Percentiles rank a stretch among this genome's conserved stretches.
These are phyloP conservation scores for Gryon sp. DNA, from an alignment of 1,140 invertebrate genomes.

Conservation along the genomic window DNA sequence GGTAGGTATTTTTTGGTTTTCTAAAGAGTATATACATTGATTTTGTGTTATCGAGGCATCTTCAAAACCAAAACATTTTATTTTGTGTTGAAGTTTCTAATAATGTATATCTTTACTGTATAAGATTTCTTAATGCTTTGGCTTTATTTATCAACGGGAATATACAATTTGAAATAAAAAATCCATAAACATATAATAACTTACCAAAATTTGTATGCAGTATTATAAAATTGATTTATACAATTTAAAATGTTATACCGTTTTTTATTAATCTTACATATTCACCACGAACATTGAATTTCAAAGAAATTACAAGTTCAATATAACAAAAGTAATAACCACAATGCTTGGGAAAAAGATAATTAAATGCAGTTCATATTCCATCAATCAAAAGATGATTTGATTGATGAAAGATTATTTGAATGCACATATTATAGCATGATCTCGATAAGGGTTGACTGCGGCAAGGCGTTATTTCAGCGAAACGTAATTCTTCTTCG, in stretches of 20 bases:
- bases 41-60: constrained; percentile 48
- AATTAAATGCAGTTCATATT: constrained; percentile 10
- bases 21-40: constrained; percentile 28
- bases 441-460: constrained; percentile 52
- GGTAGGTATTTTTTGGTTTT: constrained; percentile 8
- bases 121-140: background rate
- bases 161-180: too few relatives aligned
- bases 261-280: too few relatives aligned
- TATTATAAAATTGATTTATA: too few relatives aligned
- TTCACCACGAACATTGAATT: too few relatives aligned
- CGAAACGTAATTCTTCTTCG: constrained; percentile 59
- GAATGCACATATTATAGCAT: constrained; percentile 8
- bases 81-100: constrained; percentile 13
- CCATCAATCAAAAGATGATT: constrained; percentile 37
- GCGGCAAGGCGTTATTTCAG: constrained; percentile 41
- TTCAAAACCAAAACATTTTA: constrained; percentile 40
- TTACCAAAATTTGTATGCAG: too few relatives aligned
- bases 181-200: too few relatives aligned
- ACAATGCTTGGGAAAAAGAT: constrained; percentile 37
- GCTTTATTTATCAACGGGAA: background rate
- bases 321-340: too few relatives aligned
- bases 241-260: too few relatives aligned
- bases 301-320: too few relatives aligned
- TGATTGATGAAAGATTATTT: constrained; percentile 45
- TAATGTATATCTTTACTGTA: constrained; percentile 22